Conservation (phyloP, 2,113 vertebrate genomes). For the Callorhinus ursinus region DNA sequence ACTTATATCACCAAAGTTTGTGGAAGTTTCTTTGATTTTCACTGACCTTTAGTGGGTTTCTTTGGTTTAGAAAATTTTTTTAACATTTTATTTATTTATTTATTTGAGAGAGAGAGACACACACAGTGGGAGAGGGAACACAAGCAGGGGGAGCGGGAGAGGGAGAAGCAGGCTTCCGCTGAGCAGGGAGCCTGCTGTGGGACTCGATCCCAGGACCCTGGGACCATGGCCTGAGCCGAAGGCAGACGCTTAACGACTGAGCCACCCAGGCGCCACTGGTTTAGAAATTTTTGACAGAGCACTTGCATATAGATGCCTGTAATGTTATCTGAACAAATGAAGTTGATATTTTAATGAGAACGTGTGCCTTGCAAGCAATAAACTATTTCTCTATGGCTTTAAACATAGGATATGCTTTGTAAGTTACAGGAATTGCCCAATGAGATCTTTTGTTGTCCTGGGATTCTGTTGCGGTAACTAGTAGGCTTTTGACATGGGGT, state of each 20-base stretch:
- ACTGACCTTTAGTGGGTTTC: background rate
- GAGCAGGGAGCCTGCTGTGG: too few species aligned
- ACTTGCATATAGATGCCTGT: background rate
- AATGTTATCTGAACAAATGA: background rate
- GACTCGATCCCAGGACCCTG: too few species aligned
- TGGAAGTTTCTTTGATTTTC: constrained; percentile 18
- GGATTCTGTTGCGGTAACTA: background rate
- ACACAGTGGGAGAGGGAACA: too few species aligned
- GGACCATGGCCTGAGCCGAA: too few species aligned
- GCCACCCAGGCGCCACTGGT: background rate
- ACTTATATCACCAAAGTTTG: background rate
- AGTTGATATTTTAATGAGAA: background rate
- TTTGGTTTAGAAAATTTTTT: background rate
- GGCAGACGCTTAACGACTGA: too few species aligned
- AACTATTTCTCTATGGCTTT: background rate
- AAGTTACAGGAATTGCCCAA: background rate
- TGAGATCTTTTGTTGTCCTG: background rate
- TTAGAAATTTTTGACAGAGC: background rate
- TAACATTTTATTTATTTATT: too few species aligned
- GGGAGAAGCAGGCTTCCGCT: too few species aligned
- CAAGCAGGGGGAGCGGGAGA: too few species aligned
- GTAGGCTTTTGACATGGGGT: background rate
- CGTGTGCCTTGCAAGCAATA: background rate
- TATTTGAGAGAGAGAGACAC: too few species aligned
- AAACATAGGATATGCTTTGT: background rate